phyloP scores from a whole-genome alignment of 2,113 vertebrate species.

The Protobothrops flavoviridis region DNA sequence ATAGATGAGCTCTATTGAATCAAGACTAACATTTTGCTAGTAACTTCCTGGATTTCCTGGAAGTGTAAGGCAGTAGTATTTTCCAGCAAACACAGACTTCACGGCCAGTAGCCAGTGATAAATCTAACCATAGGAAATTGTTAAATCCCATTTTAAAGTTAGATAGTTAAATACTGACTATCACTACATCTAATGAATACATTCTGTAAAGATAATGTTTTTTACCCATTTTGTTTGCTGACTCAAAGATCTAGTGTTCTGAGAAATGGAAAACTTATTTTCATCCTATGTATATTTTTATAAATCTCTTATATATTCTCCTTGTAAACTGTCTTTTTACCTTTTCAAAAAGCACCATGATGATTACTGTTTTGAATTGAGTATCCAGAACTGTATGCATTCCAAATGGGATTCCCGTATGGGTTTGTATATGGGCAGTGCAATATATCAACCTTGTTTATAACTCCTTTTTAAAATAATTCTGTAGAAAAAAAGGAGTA shows the following conservation, averaged over 20 bases:
- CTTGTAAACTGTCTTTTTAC: not conserved
- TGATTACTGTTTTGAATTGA: not conserved
- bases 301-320: not conserved
- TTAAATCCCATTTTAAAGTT: not conserved
- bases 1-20: not conserved
- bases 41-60: not conserved
- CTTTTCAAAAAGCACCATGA: not conserved
- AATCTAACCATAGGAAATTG: not conserved
- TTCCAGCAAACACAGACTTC: not conserved
- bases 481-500: not conserved
- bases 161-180: not conserved
- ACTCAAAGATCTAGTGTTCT: not conserved
- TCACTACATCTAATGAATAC: not conserved
- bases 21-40: not conserved
- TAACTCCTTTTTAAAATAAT: not conserved
- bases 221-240: not conserved
- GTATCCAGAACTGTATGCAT: not conserved
- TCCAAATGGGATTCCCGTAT: not conserved
- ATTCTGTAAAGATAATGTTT: not conserved
- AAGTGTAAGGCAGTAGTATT: not conserved
- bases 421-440: not conserved
- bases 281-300: not conserved
- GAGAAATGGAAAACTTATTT: not conserved
- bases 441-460: not conserved
- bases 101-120: not conserved